Evolutionary conservation across 2,888 invertebrate genomes (phyloP).

Genomic region (Microdon myrmicae): DNA sequence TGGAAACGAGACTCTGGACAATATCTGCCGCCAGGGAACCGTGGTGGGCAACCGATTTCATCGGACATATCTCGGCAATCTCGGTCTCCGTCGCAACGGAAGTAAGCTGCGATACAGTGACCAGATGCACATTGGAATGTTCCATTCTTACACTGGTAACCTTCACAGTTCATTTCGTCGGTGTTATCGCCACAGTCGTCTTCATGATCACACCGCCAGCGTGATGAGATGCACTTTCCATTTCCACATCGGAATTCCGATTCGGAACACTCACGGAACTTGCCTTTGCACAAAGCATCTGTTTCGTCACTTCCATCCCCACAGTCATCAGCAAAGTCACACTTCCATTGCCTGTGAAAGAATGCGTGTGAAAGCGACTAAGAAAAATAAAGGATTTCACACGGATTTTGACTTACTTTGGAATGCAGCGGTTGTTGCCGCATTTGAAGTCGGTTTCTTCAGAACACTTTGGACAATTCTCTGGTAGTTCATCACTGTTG

Average conservation of each 20-base stretch:
- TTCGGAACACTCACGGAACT: conserved; percentile 91
- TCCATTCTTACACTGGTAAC: conserved; percentile 86
- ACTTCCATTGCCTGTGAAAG: conserved; percentile 80
- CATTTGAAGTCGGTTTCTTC: conserved; percentile 92
- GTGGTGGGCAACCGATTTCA: conserved; percentile 88
- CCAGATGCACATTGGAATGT: conserved; percentile 93
- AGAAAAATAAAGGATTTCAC: neutral
- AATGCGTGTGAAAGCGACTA: conserved; percentile 53
- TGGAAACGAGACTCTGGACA: conserved; percentile 92
- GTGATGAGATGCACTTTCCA: conserved; percentile 89
- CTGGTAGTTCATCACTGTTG: conserved; percentile 90
- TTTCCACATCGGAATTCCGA: conserved; percentile 90
- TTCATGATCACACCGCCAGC: conserved; percentile 96
- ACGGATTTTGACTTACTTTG: conserved; percentile 68
- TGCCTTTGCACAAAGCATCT: conserved; percentile 81
- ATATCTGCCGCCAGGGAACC: conserved; percentile 87
- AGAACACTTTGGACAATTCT: conserved; percentile 91
- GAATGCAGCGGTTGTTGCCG: conserved; percentile 88
- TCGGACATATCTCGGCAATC: conserved; percentile 92
- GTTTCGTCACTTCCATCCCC: conserved; percentile 93
- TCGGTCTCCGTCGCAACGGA: conserved; percentile 88
- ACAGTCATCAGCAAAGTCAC: conserved; percentile 97
- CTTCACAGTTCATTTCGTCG: conserved; percentile 86
- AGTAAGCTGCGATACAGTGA: conserved; percentile 90
- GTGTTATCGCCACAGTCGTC: conserved; percentile 96